phyloP scores from a whole-genome alignment of 2,888 invertebrate species.

The Apocheima hispidaria region DNA sequence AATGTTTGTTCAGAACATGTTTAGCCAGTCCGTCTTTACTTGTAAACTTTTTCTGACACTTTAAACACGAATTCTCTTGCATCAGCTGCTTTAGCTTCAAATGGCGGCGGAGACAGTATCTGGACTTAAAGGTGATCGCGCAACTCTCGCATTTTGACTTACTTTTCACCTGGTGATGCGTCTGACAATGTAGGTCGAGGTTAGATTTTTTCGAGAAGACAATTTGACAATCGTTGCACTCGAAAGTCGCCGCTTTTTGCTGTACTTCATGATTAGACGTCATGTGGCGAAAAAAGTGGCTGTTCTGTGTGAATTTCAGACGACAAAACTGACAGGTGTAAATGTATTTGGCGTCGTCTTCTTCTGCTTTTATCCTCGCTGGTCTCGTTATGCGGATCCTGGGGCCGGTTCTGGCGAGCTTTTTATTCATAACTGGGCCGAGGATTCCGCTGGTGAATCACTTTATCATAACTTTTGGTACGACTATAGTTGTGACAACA shows the following conservation, averaged over 20 bases:
- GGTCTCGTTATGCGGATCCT: slow-evolving; percentile 75
- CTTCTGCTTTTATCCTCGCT: slow-evolving; percentile 62
- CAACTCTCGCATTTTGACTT: slow-evolving; percentile 78
- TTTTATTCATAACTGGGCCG: slow-evolving; percentile 75
- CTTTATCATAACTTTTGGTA: slow-evolving; percentile 39
- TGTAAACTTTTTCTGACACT: slow-evolving; percentile 77
- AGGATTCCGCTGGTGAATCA: slow-evolving; percentile 30
- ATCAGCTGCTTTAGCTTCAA: slow-evolving; percentile 73
- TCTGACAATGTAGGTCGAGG: slow-evolving; percentile 73
- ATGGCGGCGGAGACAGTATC: slow-evolving; percentile 76
- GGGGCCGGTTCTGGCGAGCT: slow-evolving; percentile 71
- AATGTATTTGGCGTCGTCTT: slow-evolving; percentile 65
- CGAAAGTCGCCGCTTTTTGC: slow-evolving; percentile 70
- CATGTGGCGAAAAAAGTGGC: slow-evolving; percentile 80
- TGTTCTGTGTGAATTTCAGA: slow-evolving; percentile 77
- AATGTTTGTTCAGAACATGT: slow-evolving; percentile 74
- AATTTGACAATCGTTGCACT: slow-evolving; percentile 77
- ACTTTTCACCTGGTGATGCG: slow-evolving; percentile 70
- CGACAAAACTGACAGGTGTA: slow-evolving; percentile 79
- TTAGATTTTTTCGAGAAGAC: slow-evolving; percentile 72
- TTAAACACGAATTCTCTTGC: slow-evolving; percentile 73
- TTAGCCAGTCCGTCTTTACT: slow-evolving; percentile 69
- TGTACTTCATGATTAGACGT: slow-evolving; percentile 74
- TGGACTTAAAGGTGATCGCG: slow-evolving; percentile 77
- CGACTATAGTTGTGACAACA: slow-evolving; percentile 45